phyloP scores from a whole-genome alignment of 2,113 vertebrate genomes.

The Connochaetes taurinus region DNA sequence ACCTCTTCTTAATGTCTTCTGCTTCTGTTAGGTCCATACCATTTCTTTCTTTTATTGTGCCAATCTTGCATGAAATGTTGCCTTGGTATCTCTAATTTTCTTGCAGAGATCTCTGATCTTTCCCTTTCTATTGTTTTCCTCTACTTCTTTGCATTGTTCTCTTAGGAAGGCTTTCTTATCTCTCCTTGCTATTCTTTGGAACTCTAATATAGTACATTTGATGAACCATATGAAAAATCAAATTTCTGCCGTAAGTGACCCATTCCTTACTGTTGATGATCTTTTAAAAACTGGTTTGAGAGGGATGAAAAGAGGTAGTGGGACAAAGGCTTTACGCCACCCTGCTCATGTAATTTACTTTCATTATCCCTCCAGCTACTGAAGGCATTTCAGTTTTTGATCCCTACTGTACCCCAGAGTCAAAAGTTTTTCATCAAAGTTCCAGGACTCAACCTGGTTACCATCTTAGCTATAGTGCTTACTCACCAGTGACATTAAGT shows the following conservation, averaged over 20 bases:
- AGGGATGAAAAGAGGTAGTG: background rate
- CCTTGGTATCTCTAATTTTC: background rate
- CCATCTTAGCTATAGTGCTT: background rate
- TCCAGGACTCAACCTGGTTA: background rate
- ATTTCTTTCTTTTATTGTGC: background rate
- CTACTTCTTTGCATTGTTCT: background rate
- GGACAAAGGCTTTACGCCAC: background rate
- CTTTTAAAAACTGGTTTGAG: background rate
- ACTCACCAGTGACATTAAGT: background rate
- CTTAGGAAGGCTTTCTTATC: background rate
- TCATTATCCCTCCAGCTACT: background rate
- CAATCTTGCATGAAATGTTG: background rate
- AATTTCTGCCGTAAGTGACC: background rate
- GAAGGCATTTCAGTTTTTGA: background rate
- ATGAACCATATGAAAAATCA: background rate
- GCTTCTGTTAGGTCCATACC: background rate
- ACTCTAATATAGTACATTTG: background rate
- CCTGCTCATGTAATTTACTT: background rate
- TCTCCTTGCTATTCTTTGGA: background rate
- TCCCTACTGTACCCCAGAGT: background rate
- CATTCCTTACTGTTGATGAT: rapidly evolving
- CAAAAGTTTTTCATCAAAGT: background rate
- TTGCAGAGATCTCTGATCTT: background rate
- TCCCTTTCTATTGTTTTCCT: background rate
- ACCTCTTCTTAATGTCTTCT: background rate